phyloP scores from a whole-genome alignment of 2,797 vertebrate genomes.

The Esox masquinongy region DNA sequence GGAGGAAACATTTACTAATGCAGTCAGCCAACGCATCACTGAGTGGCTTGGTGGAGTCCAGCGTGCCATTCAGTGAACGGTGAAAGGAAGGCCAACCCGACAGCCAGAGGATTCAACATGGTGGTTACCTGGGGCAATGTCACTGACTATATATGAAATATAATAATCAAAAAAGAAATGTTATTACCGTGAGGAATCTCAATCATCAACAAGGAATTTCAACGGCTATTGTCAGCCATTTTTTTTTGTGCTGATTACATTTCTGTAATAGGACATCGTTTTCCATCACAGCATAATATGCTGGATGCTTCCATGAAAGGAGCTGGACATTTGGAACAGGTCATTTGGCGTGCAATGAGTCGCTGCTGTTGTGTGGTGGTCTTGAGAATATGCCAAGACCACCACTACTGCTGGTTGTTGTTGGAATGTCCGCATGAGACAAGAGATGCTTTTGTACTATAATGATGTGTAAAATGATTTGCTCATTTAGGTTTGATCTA shows the following conservation, averaged over 20 bases:
- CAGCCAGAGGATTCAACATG: not conserved
- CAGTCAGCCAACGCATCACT: slow-evolving; percentile 31
- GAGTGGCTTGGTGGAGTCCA: not conserved
- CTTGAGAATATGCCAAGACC: slow-evolving; percentile 21
- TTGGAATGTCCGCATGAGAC: slow-evolving; percentile 9
- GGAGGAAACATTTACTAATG: slow-evolving; percentile 56
- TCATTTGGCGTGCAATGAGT: not conserved
- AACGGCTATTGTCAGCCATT: not conserved
- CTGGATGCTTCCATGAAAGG: slow-evolving; percentile 7
- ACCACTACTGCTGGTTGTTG: slow-evolving; percentile 43
- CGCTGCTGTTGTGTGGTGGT: not conserved
- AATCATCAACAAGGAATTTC: not conserved
- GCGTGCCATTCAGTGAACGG: not conserved
- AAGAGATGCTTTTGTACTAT: not conserved
- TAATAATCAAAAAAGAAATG: not conserved
- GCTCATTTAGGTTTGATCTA: not conserved
- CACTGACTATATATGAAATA: not conserved
- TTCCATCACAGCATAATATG: not conserved
- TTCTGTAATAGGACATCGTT: not conserved
- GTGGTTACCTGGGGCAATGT: not conserved
- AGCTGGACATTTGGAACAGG: not conserved
- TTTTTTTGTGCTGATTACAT: slow-evolving; percentile 8
- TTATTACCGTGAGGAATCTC: not conserved
- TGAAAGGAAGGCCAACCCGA: too few species aligned
- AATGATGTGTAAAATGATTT: not conserved